A percentile compares a stretch with the other conserved stretches of the same genome.
These are phyloP conservation scores for Capreolus pygargus DNA, from an alignment of 2,113 vertebrate genomes.

Conservation along the genomic window DNA sequence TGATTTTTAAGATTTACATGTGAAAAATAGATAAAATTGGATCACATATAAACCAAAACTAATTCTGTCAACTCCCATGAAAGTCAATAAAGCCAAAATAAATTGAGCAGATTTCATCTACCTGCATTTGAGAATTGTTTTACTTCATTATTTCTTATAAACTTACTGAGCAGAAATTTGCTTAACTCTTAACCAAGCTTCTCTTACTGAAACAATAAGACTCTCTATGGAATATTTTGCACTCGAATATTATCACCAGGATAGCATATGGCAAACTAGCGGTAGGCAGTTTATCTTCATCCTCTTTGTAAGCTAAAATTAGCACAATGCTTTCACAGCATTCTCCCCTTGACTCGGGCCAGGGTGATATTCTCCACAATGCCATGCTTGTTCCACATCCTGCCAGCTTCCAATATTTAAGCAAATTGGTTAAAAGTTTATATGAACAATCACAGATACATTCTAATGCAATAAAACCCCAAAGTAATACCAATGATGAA, in stretches of 20 bases:
- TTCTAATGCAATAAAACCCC: slow-evolving; percentile 58
- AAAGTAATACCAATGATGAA: slow-evolving; percentile 52
- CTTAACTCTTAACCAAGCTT: slow-evolving; percentile 77
- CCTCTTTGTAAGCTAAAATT: slow-evolving; percentile 99
- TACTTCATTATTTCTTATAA: slow-evolving; percentile 83
- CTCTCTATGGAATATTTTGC: slow-evolving; percentile 88
- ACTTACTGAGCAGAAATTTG: slow-evolving; percentile 79
- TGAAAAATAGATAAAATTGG: slow-evolving; percentile 86
- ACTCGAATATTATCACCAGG: slow-evolving; percentile 91
- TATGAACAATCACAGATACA: slow-evolving; percentile 57
- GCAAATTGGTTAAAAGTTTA: slow-evolving; percentile 69
- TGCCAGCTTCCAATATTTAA: slow-evolving; percentile 73
- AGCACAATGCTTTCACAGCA: slow-evolving; percentile 91
- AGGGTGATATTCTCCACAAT: slow-evolving; percentile 84
- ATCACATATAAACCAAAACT: slow-evolving; percentile 88
- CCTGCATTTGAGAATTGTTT: slow-evolving; percentile 82
- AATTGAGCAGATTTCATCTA: slow-evolving; percentile 84
- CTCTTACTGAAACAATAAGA: slow-evolving; percentile 82
- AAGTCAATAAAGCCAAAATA: slow-evolving; percentile 85
- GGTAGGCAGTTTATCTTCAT: slow-evolving; percentile 98
- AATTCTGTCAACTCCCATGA: slow-evolving; percentile 85
- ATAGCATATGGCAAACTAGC: slow-evolving; percentile 95
- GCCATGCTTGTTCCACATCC: slow-evolving; percentile 69
- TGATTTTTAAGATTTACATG: slow-evolving; percentile 89
- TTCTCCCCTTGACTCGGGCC: slow-evolving; percentile 85